Conservation (phyloP, 2,888 invertebrate species). For the Malthinus flaveolus region DNA sequence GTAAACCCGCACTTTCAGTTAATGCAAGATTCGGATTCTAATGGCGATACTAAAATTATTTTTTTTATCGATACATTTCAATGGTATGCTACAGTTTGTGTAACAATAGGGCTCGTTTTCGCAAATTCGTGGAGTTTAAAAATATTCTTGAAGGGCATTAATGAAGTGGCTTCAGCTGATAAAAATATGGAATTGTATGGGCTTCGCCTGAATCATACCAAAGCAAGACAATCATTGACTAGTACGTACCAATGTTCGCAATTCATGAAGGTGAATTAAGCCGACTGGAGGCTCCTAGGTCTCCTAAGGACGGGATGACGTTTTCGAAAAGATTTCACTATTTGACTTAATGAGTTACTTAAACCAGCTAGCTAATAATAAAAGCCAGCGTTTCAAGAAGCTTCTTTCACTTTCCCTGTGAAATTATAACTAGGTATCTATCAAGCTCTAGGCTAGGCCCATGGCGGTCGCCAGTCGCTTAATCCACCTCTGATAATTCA, state of each 20-base stretch:
- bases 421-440: too few relatives aligned
- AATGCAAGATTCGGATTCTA: neutral
- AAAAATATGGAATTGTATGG: conserved; percentile 3
- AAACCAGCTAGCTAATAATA: too few relatives aligned
- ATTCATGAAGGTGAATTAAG: too few relatives aligned
- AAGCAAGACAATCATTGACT: conserved; percentile 13
- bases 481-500: too few relatives aligned
- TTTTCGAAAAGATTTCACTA: too few relatives aligned
- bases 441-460: too few relatives aligned
- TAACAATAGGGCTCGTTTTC: conserved; percentile 18
- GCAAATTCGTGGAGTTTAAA: conserved; percentile 22
- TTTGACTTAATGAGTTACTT: too few relatives aligned
- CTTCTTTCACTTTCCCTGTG: too few relatives aligned
- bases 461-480: too few relatives aligned
- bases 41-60: conserved; percentile 21
- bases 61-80: conserved; percentile 28
- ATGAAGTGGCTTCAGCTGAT: conserved; percentile 21
- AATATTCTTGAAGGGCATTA: conserved; percentile 14
- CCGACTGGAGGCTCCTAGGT: too few relatives aligned
- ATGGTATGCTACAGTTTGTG: conserved; percentile 24
- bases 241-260: conserved; percentile 7
- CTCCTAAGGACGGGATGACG: too few relatives aligned
- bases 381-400: too few relatives aligned
- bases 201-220: conserved; percentile 17
- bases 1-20: conserved; percentile 11